phyloP scores from a whole-genome alignment of 2,888 invertebrate genomes.

The Thyatira batis region DNA sequence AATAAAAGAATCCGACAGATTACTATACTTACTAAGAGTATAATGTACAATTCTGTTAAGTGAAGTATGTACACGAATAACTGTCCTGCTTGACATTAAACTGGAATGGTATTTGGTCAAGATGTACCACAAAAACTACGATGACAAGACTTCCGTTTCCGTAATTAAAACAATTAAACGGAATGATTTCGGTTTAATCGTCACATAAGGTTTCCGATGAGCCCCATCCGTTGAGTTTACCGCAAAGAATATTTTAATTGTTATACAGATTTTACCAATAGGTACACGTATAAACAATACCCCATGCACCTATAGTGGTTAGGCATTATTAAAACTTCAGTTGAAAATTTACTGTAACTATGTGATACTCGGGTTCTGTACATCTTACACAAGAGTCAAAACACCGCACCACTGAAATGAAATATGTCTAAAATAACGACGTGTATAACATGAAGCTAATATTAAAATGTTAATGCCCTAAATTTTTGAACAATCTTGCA shows the following conservation, averaged over 20 bases:
- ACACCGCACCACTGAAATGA: too few relatives aligned
- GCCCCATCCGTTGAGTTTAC: constrained; percentile 46
- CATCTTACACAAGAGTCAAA: too few relatives aligned
- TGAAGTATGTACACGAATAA: constrained; percentile 32
- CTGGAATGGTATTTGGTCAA: constrained; percentile 52
- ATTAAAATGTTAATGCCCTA: background rate
- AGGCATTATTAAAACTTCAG: too few relatives aligned
- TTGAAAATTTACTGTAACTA: too few relatives aligned
- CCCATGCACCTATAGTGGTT: too few relatives aligned
- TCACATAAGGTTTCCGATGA: constrained; percentile 63
- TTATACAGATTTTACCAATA: background rate
- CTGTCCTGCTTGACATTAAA: constrained; percentile 53
- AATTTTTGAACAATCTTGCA: constrained; percentile 4
- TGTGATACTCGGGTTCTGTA: too few relatives aligned
- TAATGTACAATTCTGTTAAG: constrained; percentile 18
- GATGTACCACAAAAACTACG: constrained; percentile 46
- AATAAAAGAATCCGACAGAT: background rate
- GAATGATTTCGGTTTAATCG: constrained; percentile 74
- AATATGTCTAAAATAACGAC: too few relatives aligned
- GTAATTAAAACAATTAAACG: constrained; percentile 76
- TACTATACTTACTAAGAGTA: background rate
- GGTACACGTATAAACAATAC: too few relatives aligned
- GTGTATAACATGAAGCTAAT: too few relatives aligned
- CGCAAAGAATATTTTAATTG: constrained; percentile 12
- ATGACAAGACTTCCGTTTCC: constrained; percentile 71